A percentile compares a stretch with the other conserved stretches of the same genome.
phyloP scores from a whole-genome alignment of 1,140 invertebrate genomes.

The Drosophila athabasca region DNA sequence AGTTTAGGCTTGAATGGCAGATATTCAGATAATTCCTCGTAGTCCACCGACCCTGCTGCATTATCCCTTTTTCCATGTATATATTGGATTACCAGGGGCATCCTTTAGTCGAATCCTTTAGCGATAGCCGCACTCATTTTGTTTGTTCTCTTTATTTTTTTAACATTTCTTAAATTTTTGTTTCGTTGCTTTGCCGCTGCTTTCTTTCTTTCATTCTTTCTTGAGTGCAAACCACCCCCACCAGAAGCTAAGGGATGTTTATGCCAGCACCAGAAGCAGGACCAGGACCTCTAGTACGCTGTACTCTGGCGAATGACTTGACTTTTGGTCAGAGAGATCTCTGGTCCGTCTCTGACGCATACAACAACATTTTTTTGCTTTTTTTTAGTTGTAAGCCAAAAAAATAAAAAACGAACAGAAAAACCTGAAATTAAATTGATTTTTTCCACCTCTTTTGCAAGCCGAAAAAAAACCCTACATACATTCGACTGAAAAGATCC shows the following conservation, averaged over 20 bases:
- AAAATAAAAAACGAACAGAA: conserved; percentile 7
- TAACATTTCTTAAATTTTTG: conserved; percentile 73
- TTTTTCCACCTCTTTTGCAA: conserved; percentile 12
- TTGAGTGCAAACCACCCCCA: conserved; percentile 68
- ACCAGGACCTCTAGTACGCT: conserved; percentile 51
- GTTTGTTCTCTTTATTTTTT: conserved; percentile 27
- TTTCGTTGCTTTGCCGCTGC: conserved; percentile 30
- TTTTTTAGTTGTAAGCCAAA: conserved; percentile 18
- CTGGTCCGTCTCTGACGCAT: neutral
- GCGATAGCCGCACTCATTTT: too few species aligned
- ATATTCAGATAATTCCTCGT: too few species aligned
- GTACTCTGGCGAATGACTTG: conserved; percentile 77
- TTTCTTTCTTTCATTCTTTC: conserved; percentile 47
- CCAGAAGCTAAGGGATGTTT: conserved; percentile 68
- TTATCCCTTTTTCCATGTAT: conserved; percentile 19
- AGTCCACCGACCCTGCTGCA: too few species aligned
- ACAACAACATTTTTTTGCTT: conserved; percentile 16
- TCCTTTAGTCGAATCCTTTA: too few species aligned
- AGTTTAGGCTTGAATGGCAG: conserved; percentile 13
- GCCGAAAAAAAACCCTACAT: too few species aligned
- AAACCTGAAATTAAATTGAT: conserved; percentile 53
- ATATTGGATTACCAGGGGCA: too few species aligned
- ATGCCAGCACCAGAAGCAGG: conserved; percentile 24
- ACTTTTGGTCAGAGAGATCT: conserved; percentile 62
- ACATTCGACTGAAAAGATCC: neutral